Evolutionary conservation across 2,888 invertebrate species (phyloP).

Genomic region (Incurvaria masculella): DNA sequence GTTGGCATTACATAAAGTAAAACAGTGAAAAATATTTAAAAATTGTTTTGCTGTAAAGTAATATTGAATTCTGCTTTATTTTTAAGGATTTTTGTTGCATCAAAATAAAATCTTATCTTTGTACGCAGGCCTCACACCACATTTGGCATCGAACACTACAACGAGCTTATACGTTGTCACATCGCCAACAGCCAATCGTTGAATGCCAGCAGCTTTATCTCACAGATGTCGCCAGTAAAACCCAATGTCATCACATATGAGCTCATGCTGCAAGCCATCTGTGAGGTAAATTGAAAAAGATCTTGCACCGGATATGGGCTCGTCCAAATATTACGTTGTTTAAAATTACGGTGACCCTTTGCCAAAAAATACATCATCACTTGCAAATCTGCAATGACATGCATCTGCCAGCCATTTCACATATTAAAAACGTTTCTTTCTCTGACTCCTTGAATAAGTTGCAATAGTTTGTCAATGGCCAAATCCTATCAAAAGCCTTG

Average conservation of each 20-base stretch:
- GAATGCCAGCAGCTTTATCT: conserved; percentile 41
- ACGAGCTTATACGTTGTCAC: conserved; percentile 55
- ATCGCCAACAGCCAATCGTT: conserved; percentile 53
- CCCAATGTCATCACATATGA: conserved; percentile 54
- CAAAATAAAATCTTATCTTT: background rate
- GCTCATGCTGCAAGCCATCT: conserved; percentile 53
- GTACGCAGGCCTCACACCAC: conserved; percentile 33
- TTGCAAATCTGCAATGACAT: too few species aligned
- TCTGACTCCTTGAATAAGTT: too few species aligned
- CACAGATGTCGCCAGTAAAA: conserved; percentile 38
- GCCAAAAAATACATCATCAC: too few species aligned
- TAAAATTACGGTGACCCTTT: too few species aligned
- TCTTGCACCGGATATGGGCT: too few species aligned
- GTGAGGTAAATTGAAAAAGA: conserved; percentile 39
- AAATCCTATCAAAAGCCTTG: too few species aligned
- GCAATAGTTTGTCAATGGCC: too few species aligned
- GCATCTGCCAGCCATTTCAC: too few species aligned
- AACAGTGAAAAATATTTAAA: background rate
- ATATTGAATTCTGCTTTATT: background rate
- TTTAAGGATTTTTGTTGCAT: background rate
- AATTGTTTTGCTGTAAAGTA: background rate
- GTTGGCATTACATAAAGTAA: too few species aligned
- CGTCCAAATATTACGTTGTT: too few species aligned
- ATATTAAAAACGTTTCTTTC: too few species aligned
- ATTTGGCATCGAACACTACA: conserved; percentile 49